Percentiles rank a stretch among this genome's conserved stretches.
These are phyloP conservation scores for Myzus persicae DNA, from an alignment of 1,140 invertebrate species.

Conservation along the genomic window DNA sequence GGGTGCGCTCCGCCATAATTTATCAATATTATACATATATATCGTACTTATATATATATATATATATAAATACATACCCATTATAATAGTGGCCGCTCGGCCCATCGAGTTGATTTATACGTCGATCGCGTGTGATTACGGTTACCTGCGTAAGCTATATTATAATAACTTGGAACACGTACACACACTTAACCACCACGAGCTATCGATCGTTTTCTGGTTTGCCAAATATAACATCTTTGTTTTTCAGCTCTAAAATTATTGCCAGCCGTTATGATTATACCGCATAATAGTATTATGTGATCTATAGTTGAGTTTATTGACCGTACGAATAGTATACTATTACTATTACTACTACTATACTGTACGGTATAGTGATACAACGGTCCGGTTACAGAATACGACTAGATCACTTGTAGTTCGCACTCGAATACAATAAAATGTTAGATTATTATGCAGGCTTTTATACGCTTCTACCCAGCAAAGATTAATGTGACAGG, in stretches of 20 bases:
- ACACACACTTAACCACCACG: not conserved
- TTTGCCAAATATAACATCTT: not conserved
- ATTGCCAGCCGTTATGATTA: not conserved
- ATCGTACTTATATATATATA: not conserved
- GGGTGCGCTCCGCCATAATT: not conserved
- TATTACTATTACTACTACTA: too few species aligned
- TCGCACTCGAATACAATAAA: not conserved
- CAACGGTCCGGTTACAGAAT: too few species aligned
- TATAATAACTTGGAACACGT: not conserved
- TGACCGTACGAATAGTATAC: too few species aligned
- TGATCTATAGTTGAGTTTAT: not conserved
- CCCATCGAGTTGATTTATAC: conserved; percentile 2
- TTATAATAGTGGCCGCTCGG: not conserved
- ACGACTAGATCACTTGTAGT: not conserved
- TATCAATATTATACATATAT: not conserved
- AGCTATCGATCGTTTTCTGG: not conserved
- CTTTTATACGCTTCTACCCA: not conserved
- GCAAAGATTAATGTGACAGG: not conserved
- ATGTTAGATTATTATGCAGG: accelerated
- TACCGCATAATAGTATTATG: not conserved
- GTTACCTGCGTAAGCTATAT: not conserved
- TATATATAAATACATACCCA: not conserved
- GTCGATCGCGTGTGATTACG: conserved; percentile 5
- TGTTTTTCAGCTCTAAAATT: not conserved
- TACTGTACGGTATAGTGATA: not conserved